Conservation (phyloP, 2,797 vertebrate species). For the Meriones psammophilus region DNA sequence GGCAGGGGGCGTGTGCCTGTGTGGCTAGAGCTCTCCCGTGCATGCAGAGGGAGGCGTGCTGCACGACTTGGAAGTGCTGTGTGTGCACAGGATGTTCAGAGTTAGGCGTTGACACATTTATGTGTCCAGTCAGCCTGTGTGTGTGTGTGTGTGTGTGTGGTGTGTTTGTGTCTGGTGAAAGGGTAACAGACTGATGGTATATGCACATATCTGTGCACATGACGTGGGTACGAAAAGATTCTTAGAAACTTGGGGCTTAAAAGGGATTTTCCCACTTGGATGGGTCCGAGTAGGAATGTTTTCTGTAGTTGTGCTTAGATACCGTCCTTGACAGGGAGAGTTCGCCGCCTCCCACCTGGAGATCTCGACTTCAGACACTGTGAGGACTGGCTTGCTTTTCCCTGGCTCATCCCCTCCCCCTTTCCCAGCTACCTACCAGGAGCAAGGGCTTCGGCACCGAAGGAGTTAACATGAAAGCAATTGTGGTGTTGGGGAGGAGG, state of each 20-base stretch:
- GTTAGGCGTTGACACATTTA: conserved; percentile 18
- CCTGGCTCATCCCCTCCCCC: background rate
- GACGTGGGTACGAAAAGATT: conserved; percentile 37
- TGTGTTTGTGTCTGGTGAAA: background rate
- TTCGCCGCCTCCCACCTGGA: background rate
- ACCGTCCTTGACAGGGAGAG: background rate
- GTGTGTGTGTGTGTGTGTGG: background rate
- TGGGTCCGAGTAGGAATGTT: conserved; percentile 11
- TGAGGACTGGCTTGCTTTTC: conserved; percentile 42
- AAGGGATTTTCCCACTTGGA: conserved; percentile 44
- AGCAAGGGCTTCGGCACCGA: background rate
- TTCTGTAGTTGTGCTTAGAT: conserved; percentile 37
- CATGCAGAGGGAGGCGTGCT: conserved; percentile 1
- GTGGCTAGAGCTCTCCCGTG: background rate
- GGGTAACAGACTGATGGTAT: background rate
- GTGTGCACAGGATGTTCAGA: conserved; percentile 27
- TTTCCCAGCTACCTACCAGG: background rate
- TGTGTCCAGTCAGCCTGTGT: background rate
- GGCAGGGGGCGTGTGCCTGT: conserved; percentile 17
- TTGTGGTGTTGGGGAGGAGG: conserved; percentile 3
- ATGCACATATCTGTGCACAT: background rate
- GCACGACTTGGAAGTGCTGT: background rate
- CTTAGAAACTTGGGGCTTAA: conserved; percentile 61
- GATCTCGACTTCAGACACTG: conserved; percentile 10
- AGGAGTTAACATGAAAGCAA: conserved; percentile 67